phyloP scores from a whole-genome alignment of 2,797 vertebrate genomes.

The Arctocebus calabarensis region DNA sequence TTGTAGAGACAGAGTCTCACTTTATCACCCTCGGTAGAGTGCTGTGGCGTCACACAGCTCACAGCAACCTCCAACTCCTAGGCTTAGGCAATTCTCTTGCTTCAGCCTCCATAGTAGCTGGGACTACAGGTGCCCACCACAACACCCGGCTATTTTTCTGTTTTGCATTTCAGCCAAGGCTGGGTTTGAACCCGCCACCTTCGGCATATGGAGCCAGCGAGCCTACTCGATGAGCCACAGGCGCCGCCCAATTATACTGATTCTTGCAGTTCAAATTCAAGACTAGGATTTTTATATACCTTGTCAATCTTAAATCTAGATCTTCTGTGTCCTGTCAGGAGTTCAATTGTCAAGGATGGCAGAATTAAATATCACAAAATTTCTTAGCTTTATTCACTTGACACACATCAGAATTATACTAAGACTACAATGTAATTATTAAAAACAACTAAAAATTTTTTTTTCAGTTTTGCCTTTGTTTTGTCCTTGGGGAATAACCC shows the following conservation, averaged over 20 bases:
- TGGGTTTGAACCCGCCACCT: too few species aligned
- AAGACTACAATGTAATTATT: background rate
- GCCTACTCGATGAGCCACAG: too few species aligned
- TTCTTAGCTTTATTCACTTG: conserved; percentile 11
- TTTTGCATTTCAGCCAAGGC: too few species aligned
- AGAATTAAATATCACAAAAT: background rate
- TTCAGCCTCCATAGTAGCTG: too few species aligned
- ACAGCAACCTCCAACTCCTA: too few species aligned
- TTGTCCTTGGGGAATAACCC: background rate
- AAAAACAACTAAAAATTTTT: background rate
- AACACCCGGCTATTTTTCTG: too few species aligned
- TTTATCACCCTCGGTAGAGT: too few species aligned
- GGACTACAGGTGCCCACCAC: too few species aligned
- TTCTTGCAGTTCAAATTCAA: background rate
- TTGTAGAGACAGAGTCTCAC: too few species aligned
- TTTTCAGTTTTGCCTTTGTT: background rate
- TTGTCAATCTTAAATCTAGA: conserved; percentile 38
- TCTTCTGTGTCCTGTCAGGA: background rate
- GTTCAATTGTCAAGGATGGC: background rate
- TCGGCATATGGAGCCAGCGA: too few species aligned
- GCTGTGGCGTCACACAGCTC: too few species aligned
- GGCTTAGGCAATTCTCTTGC: too few species aligned
- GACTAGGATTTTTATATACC: background rate
- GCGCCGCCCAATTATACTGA: background rate
- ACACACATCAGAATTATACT: background rate